These are phyloP conservation scores for Lamproptera curius DNA, from an alignment of 2,888 invertebrate genomes.

Conservation along the genomic window DNA sequence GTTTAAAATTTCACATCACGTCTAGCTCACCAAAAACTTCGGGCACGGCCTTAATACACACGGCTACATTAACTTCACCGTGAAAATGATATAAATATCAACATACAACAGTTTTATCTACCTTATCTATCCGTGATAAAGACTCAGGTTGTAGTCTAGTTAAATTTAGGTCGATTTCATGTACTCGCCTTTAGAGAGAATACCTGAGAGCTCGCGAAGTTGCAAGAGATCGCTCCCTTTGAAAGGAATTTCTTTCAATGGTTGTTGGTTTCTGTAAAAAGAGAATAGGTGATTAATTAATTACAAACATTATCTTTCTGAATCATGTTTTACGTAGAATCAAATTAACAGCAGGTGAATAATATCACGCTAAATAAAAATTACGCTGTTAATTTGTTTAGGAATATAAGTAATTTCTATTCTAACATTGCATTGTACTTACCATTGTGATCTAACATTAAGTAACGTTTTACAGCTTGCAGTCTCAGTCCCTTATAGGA, in stretches of 20 bases:
- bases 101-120: conserved; percentile 66
- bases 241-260: not conserved
- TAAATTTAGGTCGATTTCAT: conserved; percentile 62
- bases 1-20: conserved; percentile 41
- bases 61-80: conserved; percentile 17
- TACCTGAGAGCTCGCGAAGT: conserved; percentile 21
- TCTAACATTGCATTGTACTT: no score
- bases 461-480: no score
- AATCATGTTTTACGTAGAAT: conserved; percentile 4
- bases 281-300: not conserved
- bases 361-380: no score
- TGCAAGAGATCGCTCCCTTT: not conserved
- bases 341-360: no score
- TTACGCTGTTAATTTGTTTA: no score
- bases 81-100: conserved; percentile 33
- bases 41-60: conserved; percentile 11
- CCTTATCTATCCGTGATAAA: conserved; percentile 69
- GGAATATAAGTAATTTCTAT: no score
- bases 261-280: conserved; percentile 2
- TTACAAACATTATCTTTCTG: conserved; percentile 2
- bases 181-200: conserved; percentile 36
- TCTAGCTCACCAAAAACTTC: conserved; percentile 24
- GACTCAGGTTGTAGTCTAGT: conserved; percentile 47
- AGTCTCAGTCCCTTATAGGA: no score
- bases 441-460: no score